Base-by-base conservation (phyloP, 2,888 invertebrate genomes). In the Plebejus anna region DNA sequence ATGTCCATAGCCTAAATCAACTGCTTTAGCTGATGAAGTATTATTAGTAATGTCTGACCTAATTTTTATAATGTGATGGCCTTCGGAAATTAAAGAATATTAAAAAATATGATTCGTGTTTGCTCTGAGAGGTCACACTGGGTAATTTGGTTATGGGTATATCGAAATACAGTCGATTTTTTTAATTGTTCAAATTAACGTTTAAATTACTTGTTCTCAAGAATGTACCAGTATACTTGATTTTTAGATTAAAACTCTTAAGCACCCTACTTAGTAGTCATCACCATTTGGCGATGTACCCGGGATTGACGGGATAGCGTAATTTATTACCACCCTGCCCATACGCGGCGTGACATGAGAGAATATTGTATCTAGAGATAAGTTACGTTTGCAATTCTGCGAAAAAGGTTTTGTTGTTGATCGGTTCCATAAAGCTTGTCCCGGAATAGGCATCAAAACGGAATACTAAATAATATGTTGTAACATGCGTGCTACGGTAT, bases 401-500 rank as follows among this genome's bases (percentile, higher is more conserved):
- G 11, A 2, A 66, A 66, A 66, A 66, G 66, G 66, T 66, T 61
- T 66, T 66, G 66, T 66, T 66, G 32, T 32, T 16, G 66, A 66
- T 32, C 4, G 66, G 32, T 66, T 66, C 66, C 32, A 66, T 66
- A 66, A 13, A 66, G 32, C 32, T 32, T 28, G 66, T 66, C 9
- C 32, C 28, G 2, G 61, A 61, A 61, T 28, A 28, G 4, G 11
- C 2, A 61, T 28, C 66, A 32, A 66, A 42, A 42, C 7, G 5
- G 28, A 70, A 55, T 70, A 59, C 57, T 72, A 16, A 75, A 70
- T 77, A 92, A 92, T 28, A 28, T 28, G 9, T 9, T 42, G 42
- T 42, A 22, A 7, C 59, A 22, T n/a, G 22, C 22, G 1, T 28
- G 61, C 9, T 59, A n/a, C 57, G 22, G 22, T 59, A n/a, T 59